A percentile compares a stretch with the other conserved stretches of the same genome.
Conservation (phyloP, 1,140 invertebrate species). For the Oedothorax gibbosus region DNA sequence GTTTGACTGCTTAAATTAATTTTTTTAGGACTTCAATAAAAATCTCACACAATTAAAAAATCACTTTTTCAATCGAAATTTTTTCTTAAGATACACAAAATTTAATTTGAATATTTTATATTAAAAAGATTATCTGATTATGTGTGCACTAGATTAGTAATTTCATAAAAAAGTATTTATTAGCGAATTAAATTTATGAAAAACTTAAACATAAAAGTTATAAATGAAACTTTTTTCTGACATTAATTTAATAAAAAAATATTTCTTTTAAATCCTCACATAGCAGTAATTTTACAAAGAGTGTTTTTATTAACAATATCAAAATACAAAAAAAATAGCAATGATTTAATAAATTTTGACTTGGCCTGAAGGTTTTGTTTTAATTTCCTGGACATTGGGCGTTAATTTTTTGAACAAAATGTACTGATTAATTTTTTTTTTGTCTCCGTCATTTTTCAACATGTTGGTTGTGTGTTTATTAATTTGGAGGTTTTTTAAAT, state of each 20-base stretch:
- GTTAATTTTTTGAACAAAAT: conserved; percentile 51
- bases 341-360: conserved; percentile 41
- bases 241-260: background rate
- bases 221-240: conserved; percentile 1
- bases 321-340: conserved; percentile 6
- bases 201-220: background rate
- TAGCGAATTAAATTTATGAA: conserved; percentile 31
- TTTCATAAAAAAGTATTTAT: conserved; percentile 1
- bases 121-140: background rate
- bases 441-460: background rate
- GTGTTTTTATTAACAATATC: conserved; percentile 24
- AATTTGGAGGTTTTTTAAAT: conserved; percentile 27
- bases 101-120: background rate
- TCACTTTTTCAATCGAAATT: too few species aligned
- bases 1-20: too few species aligned
- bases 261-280: conserved; percentile 10
- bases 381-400: conserved; percentile 30
- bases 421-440: conserved; percentile 40
- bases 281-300: conserved; percentile 3
- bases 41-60: too few species aligned
- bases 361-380: conserved; percentile 25
- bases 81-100: background rate
- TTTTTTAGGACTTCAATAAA: too few species aligned
- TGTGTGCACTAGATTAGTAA: too few species aligned
- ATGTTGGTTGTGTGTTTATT: conserved; percentile 22